Evolutionary conservation across 1,140 invertebrate species (phyloP), one percentile per base, ranked within the genome.

Genomic region (Conopomorpha cramerella): DNA sequence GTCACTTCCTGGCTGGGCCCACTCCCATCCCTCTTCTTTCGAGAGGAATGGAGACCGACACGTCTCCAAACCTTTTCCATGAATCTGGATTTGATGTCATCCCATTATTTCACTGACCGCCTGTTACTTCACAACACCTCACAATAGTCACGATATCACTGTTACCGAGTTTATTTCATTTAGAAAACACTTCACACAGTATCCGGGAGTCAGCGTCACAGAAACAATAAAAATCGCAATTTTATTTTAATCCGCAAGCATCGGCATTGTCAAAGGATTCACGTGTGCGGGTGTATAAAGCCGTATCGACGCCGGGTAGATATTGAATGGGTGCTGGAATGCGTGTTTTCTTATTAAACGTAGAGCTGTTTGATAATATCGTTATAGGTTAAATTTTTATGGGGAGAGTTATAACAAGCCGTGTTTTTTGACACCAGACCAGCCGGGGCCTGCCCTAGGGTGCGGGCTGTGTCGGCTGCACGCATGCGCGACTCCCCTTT

Each of bases 1-100:
- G 65, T 61, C 55, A 61, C 64, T 63, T 76, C 65, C 36, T 41
- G 47, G 34, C 64, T 71, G 43, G 63, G 70, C 34, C 70, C 68
- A 55, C 67, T 76, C 66, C 65, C 68, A 64, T 76, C 71, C 61
- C 70, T 71, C 66, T 79, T 78, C 56, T 76, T 73, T 29, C 71
- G 73, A 57, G 77, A 78, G 59, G 77, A 78, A 67, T 78, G 77
- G 56, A 79, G 72, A 53, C 77, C 77, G 36, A 79, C 74, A 38
- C 70, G 62, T 55, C 70, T 67, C 74, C 74, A 78, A 71, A 79
- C 73, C 62, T 79, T 79, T 77, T 79, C 74, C 77, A 79, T 77
- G 56, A 65, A 70, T 71, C 60, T 49, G 48, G 64, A 56, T 68
- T 71, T 68, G 42, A 43, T 68, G 60, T 77, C 72, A 77, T 73